These are phyloP conservation scores for Pristionchus mayeri DNA, from an alignment of 2,888 invertebrate genomes.

Conservation along the genomic window DNA sequence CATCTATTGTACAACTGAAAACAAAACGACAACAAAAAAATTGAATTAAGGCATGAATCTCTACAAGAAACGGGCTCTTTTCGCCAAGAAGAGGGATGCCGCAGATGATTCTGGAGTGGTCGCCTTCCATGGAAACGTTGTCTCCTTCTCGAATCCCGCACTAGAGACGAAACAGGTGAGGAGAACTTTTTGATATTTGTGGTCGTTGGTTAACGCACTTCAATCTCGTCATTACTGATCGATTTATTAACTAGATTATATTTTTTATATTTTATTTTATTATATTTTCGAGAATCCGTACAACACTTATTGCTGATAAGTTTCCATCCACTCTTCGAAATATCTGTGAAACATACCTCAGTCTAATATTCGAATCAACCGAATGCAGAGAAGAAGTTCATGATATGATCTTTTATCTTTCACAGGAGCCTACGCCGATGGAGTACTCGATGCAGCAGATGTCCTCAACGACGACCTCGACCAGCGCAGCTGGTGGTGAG, in stretches of 20 bases:
- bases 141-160: conserved; percentile 75
- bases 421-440: conserved; percentile 63
- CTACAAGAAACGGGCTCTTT: conserved; percentile 57
- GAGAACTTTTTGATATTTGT: neutral
- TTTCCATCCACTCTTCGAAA: no score
- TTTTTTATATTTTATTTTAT: no score
- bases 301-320: no score
- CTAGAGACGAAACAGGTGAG: conserved; percentile 62
- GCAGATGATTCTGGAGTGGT: conserved; percentile 74
- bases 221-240: no score
- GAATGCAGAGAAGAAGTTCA: no score
- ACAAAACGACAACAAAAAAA: neutral
- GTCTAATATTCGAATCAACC: no score
- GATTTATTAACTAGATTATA: no score
- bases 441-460: conserved; percentile 75
- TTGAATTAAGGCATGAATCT: conserved; percentile 31
- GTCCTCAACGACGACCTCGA: conserved; percentile 53
- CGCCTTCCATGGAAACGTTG: conserved; percentile 76
- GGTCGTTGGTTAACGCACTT: no score
- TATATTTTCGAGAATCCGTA: no score
- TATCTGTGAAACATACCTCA: no score
- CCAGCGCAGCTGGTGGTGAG: conserved; percentile 39
- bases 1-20: no score
- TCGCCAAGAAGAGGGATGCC: conserved; percentile 73
- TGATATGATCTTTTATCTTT: neutral